These are phyloP conservation scores for Pandion haliaetus DNA, from an alignment of 2,113 vertebrate genomes.

Conservation along the genomic window DNA sequence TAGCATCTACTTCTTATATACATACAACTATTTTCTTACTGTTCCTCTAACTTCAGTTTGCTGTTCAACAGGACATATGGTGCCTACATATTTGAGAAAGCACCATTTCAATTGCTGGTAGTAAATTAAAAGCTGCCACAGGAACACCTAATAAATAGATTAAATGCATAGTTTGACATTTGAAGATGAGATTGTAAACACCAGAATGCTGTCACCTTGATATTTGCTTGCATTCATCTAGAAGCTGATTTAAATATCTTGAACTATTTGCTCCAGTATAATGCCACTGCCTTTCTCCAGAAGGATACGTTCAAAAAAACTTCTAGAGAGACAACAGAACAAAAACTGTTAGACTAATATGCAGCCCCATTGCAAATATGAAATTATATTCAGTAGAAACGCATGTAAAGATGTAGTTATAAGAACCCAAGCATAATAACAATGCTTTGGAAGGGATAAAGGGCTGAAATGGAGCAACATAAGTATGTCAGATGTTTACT, in stretches of 20 bases:
- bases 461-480: not conserved
- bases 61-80: not conserved
- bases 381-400: not conserved
- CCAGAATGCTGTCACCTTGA: slow-evolving; percentile 5
- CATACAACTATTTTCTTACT: not conserved
- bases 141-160: not conserved
- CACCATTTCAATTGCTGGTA: not conserved
- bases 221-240: not conserved
- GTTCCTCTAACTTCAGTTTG: not conserved
- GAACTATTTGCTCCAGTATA: not conserved
- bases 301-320: not conserved
- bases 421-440: not conserved
- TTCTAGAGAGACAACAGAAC: not conserved
- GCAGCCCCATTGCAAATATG: not conserved
- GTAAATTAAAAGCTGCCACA: not conserved
- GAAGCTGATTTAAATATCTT: not conserved
- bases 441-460: not conserved
- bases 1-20: not conserved
- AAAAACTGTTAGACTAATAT: not conserved
- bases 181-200: not conserved
- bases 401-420: not conserved
- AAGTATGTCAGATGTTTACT: not conserved
- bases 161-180: not conserved
- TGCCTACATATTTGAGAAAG: not conserved
- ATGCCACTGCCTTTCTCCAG: not conserved